These are phyloP conservation scores for Euglossa dilemma DNA, from an alignment of 1,140 invertebrate species.

Conservation along the genomic window DNA sequence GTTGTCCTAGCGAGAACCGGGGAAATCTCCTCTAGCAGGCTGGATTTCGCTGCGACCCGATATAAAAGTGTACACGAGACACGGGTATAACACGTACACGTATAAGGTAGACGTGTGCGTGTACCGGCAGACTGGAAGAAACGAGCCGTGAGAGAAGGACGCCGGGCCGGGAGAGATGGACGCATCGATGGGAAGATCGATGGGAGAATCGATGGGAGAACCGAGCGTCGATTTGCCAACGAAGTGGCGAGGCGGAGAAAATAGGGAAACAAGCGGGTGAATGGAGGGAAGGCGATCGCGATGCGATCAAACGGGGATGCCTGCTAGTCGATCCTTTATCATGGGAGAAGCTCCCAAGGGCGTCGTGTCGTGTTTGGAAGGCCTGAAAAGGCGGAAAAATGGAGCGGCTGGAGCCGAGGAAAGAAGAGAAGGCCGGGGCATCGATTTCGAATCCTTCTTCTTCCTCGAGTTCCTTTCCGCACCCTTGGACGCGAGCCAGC, in stretches of 20 bases:
- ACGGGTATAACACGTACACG: too few species aligned
- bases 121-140: neutral
- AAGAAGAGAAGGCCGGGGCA: neutral
- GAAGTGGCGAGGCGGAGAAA: neutral
- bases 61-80: too few species aligned
- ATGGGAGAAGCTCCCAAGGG: conserved; percentile 7
- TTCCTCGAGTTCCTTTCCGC: conserved; percentile 22
- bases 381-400: conserved; percentile 6
- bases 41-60: too few species aligned
- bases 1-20: too few species aligned
- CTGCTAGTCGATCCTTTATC: conserved; percentile 13
- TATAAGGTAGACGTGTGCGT: too few species aligned
- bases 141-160: neutral
- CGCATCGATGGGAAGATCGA: neutral
- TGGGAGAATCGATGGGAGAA: neutral
- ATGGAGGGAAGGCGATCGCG: neutral
- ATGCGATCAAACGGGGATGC: neutral
- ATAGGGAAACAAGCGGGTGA: neutral
- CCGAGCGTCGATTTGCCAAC: conserved; percentile 18
- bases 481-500: conserved; percentile 36
- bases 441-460: conserved; percentile 49
- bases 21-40: too few species aligned
- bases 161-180: neutral
- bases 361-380: conserved; percentile 6
- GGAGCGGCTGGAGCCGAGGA: neutral